Percentiles rank a stretch among this genome's conserved stretches.
Conservation (phyloP, 2,888 invertebrate species). For the Rugalucina vietnamica region DNA sequence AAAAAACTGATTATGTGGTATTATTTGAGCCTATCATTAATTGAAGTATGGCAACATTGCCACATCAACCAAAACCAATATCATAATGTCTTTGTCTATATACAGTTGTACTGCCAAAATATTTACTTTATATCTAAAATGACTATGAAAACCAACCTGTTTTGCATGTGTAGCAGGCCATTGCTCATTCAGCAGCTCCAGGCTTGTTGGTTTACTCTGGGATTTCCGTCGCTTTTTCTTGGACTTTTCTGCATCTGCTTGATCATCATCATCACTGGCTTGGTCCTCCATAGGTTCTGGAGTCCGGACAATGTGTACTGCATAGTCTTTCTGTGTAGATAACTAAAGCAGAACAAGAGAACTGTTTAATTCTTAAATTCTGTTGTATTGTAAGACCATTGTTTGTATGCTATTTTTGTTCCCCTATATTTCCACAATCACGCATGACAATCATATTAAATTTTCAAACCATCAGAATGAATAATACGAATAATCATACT, state of each 20-base stretch:
- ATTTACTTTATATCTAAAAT: no score
- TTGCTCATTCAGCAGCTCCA: slow-evolving; percentile 87
- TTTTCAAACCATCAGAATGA: no score
- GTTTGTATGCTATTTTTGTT: no score
- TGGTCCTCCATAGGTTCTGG: slow-evolving; percentile 85
- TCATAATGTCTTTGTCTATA: no score
- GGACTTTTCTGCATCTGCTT: slow-evolving; percentile 61
- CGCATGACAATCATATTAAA: no score
- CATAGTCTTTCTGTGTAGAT: slow-evolving; percentile 88
- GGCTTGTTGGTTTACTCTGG: slow-evolving; percentile 85
- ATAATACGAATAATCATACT: no score
- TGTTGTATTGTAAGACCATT: not conserved
- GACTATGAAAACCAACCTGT: slow-evolving; percentile 87
- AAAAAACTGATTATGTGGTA: no score
- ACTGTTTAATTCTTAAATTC: not conserved
- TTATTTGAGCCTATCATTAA: no score
- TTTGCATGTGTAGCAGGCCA: slow-evolving; percentile 93
- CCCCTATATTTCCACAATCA: no score
- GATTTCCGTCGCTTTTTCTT: slow-evolving; percentile 80
- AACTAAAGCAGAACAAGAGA: slow-evolving; percentile 50
- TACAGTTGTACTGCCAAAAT: no score
- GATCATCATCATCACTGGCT: slow-evolving; percentile 74
- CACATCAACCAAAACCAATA: no score
- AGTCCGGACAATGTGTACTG: slow-evolving; percentile 92
- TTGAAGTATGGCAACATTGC: no score